A percentile compares a stretch with the other conserved stretches of the same genome.
Conservation (phyloP, 2,113 vertebrate genomes). For the Hystrix cristata region DNA sequence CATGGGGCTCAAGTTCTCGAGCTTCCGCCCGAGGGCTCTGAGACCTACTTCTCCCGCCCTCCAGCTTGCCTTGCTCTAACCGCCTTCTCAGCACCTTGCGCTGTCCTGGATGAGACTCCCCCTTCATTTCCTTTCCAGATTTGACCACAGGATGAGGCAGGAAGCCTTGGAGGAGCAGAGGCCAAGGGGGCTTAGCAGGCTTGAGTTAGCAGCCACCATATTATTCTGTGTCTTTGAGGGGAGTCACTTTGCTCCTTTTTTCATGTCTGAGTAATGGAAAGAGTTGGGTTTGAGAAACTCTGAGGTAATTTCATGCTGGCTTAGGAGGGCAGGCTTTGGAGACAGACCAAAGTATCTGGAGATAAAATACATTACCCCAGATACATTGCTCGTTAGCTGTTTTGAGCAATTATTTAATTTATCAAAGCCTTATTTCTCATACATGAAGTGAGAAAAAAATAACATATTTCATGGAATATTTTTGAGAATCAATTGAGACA, state of each 20-base stretch:
- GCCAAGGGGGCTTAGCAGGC: neutral
- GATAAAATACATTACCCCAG: neutral
- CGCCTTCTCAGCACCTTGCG: neutral
- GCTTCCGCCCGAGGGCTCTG: neutral
- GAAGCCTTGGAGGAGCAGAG: neutral
- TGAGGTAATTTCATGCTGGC: neutral
- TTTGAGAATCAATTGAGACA: slow-evolving; percentile 55
- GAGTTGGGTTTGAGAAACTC: neutral
- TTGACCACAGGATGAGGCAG: neutral
- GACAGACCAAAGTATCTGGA: neutral
- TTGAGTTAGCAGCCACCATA: neutral
- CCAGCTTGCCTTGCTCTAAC: neutral
- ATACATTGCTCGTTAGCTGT: neutral
- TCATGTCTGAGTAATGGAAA: neutral
- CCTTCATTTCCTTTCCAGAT: neutral
- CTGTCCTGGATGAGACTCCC: neutral
- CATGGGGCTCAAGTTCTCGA: neutral
- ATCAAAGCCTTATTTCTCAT: slow-evolving; percentile 13
- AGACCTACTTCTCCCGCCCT: neutral
- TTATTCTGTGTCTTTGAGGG: neutral
- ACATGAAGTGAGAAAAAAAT: neutral
- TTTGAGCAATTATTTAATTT: slow-evolving; percentile 52
- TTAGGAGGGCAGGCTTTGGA: neutral
- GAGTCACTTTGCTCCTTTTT: neutral
- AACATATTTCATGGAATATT: neutral